Evolutionary conservation across 2,797 vertebrate species (phyloP), one percentile per base, ranked within the genome.

Genomic region (Hyperoplus lanceolatus): DNA sequence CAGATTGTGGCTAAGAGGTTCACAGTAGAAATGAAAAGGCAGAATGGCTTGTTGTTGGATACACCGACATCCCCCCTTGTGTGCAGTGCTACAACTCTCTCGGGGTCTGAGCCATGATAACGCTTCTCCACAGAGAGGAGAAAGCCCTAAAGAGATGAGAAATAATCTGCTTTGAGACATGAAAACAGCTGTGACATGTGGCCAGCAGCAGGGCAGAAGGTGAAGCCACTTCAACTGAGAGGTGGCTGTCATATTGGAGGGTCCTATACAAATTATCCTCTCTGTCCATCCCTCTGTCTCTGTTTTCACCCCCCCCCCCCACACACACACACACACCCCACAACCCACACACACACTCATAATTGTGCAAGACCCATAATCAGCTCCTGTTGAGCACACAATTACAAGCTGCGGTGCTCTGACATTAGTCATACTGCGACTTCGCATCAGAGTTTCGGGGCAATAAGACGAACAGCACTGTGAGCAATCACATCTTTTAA

Each of bases 301-400:
- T 45, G 43, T 45, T 29, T 46, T n/a, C 56, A 54, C 29, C 58
- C 12, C 79, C 10, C 73, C 63, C 63, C 4, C 73, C 56, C 66
- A 4, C 64, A 41, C 53, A n/a, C 69, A 54, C 45, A 11, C n/a
- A 29, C 18, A 36, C 56, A 51, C 60, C 8, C 50, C 49, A 66
- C 50, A 16, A 50, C 29, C 48, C 43, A 45, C 38, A 51, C 7
- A 39, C 16, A 53, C 41, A 51, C 60, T 59, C 65, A 75, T 54
- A 80, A 76, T 61, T 70, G 45, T 71, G 54, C 57, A 77, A 49
- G 82, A 80, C 73, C 81, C 82, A 81, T 85, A 80, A 90, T 89
- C 82, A 90, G 83, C 58, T 83, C 79, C 73, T 77, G 77, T 82
- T 84, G 84, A 89, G 90, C 63, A 73, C 72, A 80, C 82, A 88